Percentiles rank a stretch among this genome's conserved stretches.
These are phyloP conservation scores for Eupithecia dodoneata DNA, from an alignment of 2,888 invertebrate species.

Conservation along the genomic window DNA sequence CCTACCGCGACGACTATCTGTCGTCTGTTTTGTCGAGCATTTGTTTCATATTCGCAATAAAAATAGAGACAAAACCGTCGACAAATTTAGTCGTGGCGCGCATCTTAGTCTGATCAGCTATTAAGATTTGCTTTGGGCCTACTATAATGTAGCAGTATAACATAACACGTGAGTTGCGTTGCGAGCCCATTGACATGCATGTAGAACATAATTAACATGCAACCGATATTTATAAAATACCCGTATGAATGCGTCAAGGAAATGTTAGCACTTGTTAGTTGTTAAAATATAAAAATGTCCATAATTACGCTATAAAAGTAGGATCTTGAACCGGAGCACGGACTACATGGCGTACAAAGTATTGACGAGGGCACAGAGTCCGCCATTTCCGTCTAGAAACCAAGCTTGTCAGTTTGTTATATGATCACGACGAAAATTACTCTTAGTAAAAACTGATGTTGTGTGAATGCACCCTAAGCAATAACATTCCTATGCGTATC, in stretches of 20 bases:
- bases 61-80: too few species aligned
- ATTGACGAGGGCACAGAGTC: conserved; percentile 77
- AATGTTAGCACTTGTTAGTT: conserved; percentile 41
- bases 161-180: neutral
- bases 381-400: conserved; percentile 70
- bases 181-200: neutral
- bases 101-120: too few species aligned
- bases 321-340: conserved; percentile 70
- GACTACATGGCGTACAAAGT: conserved; percentile 79
- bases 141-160: neutral
- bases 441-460: too few species aligned
- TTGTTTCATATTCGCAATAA: too few species aligned
- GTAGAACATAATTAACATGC: neutral
- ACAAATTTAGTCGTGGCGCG: too few species aligned
- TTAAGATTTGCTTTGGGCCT: neutral
- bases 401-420: conserved; percentile 55
- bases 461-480: too few species aligned
- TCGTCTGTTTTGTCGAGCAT: too few species aligned
- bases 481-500: too few species aligned
- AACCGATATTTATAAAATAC: neutral
- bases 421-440: neutral
- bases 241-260: conserved; percentile 20
- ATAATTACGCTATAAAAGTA: conserved; percentile 83
- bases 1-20: too few species aligned
- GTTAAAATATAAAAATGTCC: conserved; percentile 55